Conservation (phyloP, 2,113 vertebrate species). For the Plotosus lineatus region DNA sequence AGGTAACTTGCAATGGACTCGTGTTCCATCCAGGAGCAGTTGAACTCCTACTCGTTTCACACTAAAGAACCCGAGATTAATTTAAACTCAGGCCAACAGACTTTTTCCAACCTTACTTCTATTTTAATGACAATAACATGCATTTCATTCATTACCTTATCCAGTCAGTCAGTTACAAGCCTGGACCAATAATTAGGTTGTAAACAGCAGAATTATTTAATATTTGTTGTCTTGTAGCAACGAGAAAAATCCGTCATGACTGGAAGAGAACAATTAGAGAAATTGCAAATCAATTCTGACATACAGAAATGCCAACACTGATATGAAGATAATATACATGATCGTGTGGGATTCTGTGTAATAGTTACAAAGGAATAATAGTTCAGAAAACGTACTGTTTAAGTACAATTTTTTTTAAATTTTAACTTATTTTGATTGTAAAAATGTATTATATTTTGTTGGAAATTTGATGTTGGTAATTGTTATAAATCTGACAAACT, state of each 20-base stretch:
- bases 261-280: conserved; percentile 19
- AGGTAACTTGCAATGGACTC: too few relatives aligned
- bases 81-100: too few relatives aligned
- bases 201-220: conserved; percentile 2
- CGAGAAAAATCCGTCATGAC: conserved; percentile 3
- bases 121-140: background rate
- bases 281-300: conserved; percentile 29
- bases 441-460: background rate
- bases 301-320: conserved; percentile 18
- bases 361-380: background rate
- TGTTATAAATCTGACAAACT: background rate
- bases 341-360: background rate
- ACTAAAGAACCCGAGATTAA: too few relatives aligned
- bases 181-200: background rate
- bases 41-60: too few relatives aligned
- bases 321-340: conserved; percentile 10
- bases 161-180: conserved; percentile 1
- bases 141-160: background rate
- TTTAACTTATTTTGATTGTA: too few relatives aligned
- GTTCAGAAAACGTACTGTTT: background rate
- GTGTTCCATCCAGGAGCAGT: too few relatives aligned
- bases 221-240: background rate
- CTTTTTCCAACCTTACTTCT: too few relatives aligned
- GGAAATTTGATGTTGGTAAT: background rate
- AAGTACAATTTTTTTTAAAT: background rate